Conservation (phyloP, 2,113 vertebrate genomes). For the Litocranius walleri region DNA sequence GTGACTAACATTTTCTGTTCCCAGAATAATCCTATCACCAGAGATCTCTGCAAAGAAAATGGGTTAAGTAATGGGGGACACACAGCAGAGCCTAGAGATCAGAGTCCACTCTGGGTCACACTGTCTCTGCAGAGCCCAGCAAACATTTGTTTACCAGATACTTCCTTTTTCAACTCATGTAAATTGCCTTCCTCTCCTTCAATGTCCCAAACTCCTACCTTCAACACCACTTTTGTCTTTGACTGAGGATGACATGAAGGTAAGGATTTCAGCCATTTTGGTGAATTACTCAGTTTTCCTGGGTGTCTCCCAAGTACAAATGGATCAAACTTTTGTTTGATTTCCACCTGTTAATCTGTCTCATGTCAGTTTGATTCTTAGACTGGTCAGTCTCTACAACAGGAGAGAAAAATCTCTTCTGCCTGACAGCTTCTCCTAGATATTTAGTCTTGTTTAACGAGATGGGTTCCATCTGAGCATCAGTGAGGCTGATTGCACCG, state of each 20-base stretch:
- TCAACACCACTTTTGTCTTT: background rate
- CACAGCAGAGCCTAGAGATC: background rate
- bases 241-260: background rate
- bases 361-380: background rate
- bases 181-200: background rate
- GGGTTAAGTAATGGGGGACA: background rate
- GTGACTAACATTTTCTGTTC: background rate
- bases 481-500: slow-evolving; percentile 55
- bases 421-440: slow-evolving; percentile 16
- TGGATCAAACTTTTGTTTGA: background rate
- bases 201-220: background rate
- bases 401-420: background rate
- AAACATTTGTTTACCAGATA: background rate
- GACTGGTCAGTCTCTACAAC: background rate
- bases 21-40: background rate
- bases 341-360: background rate
- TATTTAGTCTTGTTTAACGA: background rate
- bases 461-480: background rate
- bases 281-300: background rate
- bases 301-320: background rate
- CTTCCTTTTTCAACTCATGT: background rate
- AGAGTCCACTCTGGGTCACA: background rate
- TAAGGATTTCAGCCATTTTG: background rate
- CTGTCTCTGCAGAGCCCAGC: background rate
- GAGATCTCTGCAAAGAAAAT: background rate